Percentiles rank a stretch among this genome's conserved stretches.
Evolutionary conservation across 2,113 vertebrate genomes (phyloP).

Genomic region (Antechinus stuartii): DNA sequence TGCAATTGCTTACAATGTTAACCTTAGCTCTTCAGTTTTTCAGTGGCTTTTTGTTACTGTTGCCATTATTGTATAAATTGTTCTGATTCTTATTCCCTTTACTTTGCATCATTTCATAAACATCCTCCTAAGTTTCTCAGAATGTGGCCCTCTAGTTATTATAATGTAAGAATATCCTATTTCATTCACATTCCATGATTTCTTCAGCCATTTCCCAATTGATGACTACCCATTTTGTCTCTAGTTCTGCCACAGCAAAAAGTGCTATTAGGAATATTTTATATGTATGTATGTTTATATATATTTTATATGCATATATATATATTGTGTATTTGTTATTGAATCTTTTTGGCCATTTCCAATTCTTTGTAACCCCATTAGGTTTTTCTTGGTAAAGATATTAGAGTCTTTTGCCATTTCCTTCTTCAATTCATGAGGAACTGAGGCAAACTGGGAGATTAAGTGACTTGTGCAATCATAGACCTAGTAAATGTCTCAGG

Average conservation of each 20-base stretch:
- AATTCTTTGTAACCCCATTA: neutral
- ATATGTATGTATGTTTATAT: neutral
- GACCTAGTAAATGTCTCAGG: neutral
- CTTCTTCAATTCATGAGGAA: neutral
- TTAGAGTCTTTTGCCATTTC: neutral
- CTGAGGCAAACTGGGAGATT: neutral
- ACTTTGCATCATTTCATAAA: neutral
- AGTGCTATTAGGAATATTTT: neutral
- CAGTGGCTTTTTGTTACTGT: neutral
- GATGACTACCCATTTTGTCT: neutral
- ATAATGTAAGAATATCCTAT: neutral
- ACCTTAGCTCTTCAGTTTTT: neutral
- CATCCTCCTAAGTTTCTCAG: neutral
- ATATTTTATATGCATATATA: neutral
- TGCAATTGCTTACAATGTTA: neutral
- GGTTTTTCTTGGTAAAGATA: neutral
- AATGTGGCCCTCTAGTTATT: neutral
- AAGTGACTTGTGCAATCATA: neutral
- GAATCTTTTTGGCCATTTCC: neutral
- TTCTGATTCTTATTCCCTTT: neutral
- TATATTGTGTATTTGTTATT: neutral
- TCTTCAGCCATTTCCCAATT: neutral
- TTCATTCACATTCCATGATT: neutral
- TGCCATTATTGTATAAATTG: neutral
- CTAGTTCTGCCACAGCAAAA: neutral